Conservation (phyloP, 1,140 invertebrate species). For the Calephelis virginiensis region DNA sequence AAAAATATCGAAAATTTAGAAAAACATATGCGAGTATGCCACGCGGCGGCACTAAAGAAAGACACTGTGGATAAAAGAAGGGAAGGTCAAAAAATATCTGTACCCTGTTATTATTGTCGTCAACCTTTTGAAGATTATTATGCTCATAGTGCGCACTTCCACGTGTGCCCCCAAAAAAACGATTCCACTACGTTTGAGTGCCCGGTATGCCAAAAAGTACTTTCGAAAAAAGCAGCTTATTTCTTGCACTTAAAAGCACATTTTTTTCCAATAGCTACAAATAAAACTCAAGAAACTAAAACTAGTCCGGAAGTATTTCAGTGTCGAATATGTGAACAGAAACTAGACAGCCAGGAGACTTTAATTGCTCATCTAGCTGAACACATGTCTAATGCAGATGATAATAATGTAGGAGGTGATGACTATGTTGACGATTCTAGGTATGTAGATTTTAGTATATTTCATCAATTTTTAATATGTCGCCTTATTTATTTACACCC, state of each 20-base stretch:
- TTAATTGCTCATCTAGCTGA: constrained; percentile 65
- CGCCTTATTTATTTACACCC: too few species aligned
- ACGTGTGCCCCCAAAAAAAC: constrained; percentile 41
- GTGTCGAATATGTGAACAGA: constrained; percentile 65
- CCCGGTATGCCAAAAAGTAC: constrained; percentile 45
- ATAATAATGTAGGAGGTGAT: constrained; percentile 29
- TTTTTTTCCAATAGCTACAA: constrained; percentile 31
- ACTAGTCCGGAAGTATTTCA: constrained; percentile 28
- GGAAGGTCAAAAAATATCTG: constrained; percentile 31
- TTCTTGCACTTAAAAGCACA: constrained; percentile 52
- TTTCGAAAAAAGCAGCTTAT: constrained; percentile 42
- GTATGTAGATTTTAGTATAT: constrained; percentile 35
- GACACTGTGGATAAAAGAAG: constrained; percentile 21
- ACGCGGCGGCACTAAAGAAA: constrained; percentile 52
- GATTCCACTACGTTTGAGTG: constrained; percentile 40
- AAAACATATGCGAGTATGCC: constrained; percentile 59
- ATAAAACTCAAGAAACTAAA: constrained; percentile 19
- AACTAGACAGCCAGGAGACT: constrained; percentile 50
- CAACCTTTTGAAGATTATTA: constrained; percentile 53
- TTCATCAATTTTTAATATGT: background rate
- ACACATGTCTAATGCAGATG: constrained; percentile 66
- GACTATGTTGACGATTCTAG: constrained; percentile 45
- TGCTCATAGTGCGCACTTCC: constrained; percentile 49
- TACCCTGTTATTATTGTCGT: constrained; percentile 58
- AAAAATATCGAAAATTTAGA: constrained; percentile 54